Percentiles rank a stretch among this genome's conserved stretches.
Conservation (phyloP, 2,888 invertebrate genomes). For the Orchesella flavescens region DNA sequence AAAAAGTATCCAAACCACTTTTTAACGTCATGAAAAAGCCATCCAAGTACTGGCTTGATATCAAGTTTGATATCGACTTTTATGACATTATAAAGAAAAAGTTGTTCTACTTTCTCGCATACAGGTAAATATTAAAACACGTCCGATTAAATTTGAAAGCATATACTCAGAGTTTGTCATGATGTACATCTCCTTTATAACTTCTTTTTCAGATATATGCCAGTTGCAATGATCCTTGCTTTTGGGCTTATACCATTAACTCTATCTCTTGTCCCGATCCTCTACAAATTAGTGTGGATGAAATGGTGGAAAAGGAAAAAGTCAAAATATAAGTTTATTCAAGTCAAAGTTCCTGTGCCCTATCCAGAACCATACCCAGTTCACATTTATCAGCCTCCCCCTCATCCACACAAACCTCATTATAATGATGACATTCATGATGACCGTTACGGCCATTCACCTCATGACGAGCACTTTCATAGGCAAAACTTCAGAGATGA, state of each 20-base stretch:
- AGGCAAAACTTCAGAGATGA: not conserved
- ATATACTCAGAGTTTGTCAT: too few relatives aligned
- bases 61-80: constrained; percentile 62
- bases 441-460: constrained; percentile 12
- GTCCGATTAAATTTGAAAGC: too few relatives aligned
- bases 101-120: constrained; percentile 54
- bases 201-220: too few relatives aligned
- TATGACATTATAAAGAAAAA: constrained; percentile 64
- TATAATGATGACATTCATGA: constrained; percentile 4
- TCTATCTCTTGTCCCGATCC: constrained; percentile 43
- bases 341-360: constrained; percentile 44
- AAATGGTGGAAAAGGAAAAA: constrained; percentile 16
- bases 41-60: constrained; percentile 62
- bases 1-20: constrained; percentile 29
- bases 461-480: constrained; percentile 13
- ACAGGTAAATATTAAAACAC: too few relatives aligned
- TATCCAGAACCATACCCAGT: constrained; percentile 45
- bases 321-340: constrained; percentile 49
- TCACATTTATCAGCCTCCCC: constrained; percentile 17
- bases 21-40: constrained; percentile 50
- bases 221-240: constrained; percentile 54
- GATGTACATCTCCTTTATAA: too few relatives aligned
- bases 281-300: constrained; percentile 58
- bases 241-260: constrained; percentile 53
- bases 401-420: constrained; percentile 4